These are phyloP conservation scores for Oncorhynchus clarkii DNA, from an alignment of 2,113 vertebrate species.

Conservation along the genomic window DNA sequence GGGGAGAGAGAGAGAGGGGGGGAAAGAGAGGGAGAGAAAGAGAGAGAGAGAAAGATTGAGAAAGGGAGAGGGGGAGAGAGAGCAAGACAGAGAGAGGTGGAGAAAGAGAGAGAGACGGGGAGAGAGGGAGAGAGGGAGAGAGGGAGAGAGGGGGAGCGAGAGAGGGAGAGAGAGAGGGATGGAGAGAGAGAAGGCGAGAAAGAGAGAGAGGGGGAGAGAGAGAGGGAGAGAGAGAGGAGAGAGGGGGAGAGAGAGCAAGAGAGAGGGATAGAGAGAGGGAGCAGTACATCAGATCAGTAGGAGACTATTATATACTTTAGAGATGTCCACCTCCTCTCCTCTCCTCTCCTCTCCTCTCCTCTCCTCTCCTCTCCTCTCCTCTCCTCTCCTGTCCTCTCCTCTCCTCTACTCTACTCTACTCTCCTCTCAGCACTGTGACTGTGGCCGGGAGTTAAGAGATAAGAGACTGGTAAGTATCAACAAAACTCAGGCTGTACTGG, in stretches of 20 bases:
- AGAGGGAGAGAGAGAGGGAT: neutral
- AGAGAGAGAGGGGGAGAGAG: neutral
- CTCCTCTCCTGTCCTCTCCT: too few relatives aligned
- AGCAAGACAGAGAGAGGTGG: neutral
- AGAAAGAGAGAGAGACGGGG: too few relatives aligned
- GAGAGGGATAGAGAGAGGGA: neutral
- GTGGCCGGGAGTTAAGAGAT: neutral
- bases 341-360: too few relatives aligned
- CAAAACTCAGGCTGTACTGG: too few relatives aligned
- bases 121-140: neutral
- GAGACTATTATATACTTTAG: neutral
- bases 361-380: too few relatives aligned
- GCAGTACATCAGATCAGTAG: neutral
- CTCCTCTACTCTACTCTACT: neutral
- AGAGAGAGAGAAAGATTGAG: neutral
- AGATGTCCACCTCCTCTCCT: too few relatives aligned
- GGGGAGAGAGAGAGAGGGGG: too few relatives aligned
- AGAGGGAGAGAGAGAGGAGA: neutral
- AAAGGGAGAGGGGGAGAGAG: neutral
- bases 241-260: fast-evolving
- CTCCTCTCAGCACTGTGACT: neutral
- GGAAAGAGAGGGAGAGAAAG: fast-evolving
- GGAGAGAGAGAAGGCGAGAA: neutral
- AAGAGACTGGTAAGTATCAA: too few relatives aligned
- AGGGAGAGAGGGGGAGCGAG: neutral